phyloP scores from a whole-genome alignment of 2,797 vertebrate genomes.

The Poeciliopsis presidionis region DNA sequence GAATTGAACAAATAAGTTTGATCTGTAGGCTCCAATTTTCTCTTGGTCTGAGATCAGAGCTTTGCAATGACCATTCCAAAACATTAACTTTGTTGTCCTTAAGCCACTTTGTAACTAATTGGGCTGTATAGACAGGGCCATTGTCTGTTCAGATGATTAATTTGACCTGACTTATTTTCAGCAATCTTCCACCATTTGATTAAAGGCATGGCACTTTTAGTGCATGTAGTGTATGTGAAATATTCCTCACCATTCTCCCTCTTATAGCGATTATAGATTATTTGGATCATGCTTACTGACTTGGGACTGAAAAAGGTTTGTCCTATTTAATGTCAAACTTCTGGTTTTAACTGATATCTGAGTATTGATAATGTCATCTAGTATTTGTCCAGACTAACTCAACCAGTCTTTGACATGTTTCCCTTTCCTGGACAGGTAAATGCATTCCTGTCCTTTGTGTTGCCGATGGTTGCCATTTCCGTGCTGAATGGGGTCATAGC shows the following conservation, averaged over 20 bases:
- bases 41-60: neutral
- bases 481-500: constrained; percentile 92
- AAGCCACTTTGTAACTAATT: neutral
- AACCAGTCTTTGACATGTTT: neutral
- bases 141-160: neutral
- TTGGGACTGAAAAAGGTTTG: neutral
- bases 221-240: neutral
- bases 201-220: neutral
- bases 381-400: neutral
- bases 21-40: neutral
- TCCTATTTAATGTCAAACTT: neutral
- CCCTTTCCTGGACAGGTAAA: constrained; percentile 82
- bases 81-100: neutral
- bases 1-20: neutral
- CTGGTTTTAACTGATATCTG: neutral
- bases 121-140: neutral
- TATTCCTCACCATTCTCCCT: neutral
- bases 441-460: constrained; percentile 91
- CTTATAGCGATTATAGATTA: neutral
- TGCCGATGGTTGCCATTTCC: constrained; percentile 93
- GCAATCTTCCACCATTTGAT: neutral
- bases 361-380: neutral
- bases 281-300: neutral
- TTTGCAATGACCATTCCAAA: neutral
- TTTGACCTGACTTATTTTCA: neutral